phyloP scores from a whole-genome alignment of 2,888 invertebrate species.

The Pomacea canaliculata region DNA sequence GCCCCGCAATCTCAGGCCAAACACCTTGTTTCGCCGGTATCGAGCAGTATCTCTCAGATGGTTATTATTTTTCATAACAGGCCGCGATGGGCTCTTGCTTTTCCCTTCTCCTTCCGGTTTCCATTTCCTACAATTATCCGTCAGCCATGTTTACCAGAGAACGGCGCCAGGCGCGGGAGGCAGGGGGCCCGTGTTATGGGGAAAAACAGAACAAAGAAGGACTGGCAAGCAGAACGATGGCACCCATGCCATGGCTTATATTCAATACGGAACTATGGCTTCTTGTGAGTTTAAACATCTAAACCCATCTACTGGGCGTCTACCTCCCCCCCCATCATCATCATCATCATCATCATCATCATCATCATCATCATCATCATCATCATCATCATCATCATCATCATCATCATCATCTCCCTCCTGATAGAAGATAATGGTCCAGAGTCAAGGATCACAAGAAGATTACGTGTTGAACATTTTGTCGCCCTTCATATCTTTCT shows the following conservation, averaged over 20 bases:
- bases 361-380: too few species aligned
- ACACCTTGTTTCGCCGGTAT: constrained; percentile 1
- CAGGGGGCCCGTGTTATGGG: not conserved
- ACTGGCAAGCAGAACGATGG: not conserved
- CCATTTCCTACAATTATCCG: constrained; percentile 18
- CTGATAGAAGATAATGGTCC: too few species aligned
- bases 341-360: too few species aligned
- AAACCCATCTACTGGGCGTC: too few species aligned
- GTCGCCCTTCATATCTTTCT: too few species aligned
- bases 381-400: too few species aligned
- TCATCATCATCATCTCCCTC: too few species aligned
- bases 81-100: constrained; percentile 2
- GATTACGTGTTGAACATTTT: too few species aligned
- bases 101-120: constrained; percentile 17
- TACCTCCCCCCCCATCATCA: too few species aligned
- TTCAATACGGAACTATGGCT: too few species aligned
- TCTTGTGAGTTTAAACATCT: too few species aligned
- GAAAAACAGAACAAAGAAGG: constrained; percentile 21
- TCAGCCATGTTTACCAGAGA: constrained; percentile 15
- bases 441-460: too few species aligned
- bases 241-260: not conserved
- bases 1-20: not conserved
- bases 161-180: constrained; percentile 8
- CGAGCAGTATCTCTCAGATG: constrained; percentile 17
- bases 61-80: constrained; percentile 29